phyloP scores from a whole-genome alignment of 2,888 invertebrate species.

The Lasioglossum calceatum region DNA sequence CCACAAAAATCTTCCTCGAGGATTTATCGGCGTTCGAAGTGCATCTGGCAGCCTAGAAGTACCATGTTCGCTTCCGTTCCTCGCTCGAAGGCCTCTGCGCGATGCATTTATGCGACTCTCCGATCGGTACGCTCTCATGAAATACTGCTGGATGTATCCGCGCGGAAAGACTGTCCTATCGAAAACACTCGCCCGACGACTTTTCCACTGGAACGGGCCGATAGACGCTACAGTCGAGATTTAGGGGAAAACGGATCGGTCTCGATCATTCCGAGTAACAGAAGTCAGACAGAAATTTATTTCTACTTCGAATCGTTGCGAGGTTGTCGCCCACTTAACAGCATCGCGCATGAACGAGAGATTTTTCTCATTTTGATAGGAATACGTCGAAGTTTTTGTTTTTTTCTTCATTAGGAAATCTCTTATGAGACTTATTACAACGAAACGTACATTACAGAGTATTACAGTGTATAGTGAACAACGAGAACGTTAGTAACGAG shows the following conservation, averaged over 20 bases:
- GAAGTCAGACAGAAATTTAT: not conserved
- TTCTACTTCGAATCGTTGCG: not conserved
- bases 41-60: conserved; percentile 32
- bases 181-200: conserved; percentile 5
- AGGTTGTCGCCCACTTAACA: not conserved
- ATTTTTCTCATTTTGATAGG: too few species aligned
- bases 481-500: too few species aligned
- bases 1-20: conserved; percentile 46
- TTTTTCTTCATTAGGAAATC: too few species aligned
- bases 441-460: too few species aligned
- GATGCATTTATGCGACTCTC: conserved; percentile 39
- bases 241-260: not conserved
- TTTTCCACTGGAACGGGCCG: not conserved
- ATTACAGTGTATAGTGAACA: too few species aligned
- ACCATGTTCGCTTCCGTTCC: conserved; percentile 18
- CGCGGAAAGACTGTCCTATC: conserved; percentile 2
- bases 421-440: too few species aligned
- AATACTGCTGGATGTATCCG: conserved; percentile 40
- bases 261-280: not conserved
- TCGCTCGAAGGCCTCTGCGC: not conserved
- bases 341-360: not conserved
- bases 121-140: conserved; percentile 24
- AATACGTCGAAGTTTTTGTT: too few species aligned
- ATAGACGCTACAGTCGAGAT: not conserved
- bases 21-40: conserved; percentile 53